Base-by-base conservation (phyloP, 92 coral and sea anemone genomes). In the Ricordea florida region DNA sequence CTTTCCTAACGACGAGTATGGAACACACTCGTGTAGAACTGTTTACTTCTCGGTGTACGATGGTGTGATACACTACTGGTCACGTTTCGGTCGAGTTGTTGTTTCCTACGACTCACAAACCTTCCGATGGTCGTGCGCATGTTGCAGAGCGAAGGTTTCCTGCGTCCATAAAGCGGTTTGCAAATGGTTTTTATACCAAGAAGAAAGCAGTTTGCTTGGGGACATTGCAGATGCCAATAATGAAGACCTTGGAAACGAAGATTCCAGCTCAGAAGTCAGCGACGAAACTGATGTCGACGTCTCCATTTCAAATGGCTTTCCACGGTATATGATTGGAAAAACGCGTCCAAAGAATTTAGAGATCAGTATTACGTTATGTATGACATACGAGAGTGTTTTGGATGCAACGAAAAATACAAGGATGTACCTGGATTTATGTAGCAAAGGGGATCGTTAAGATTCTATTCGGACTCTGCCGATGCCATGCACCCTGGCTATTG, bases 11-110 rank as follows among this genome's bases (percentile, higher is more conserved):
- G 84, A 83, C n/a, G 38, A 25, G 33, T 47, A 34, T 17, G 30
- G 36, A 1, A 16, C 47, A 13, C 26, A 53, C 27, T 82, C 88
- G 6, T 9, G 49, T 11, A 61, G 76, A 56, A 26, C 30, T 26
- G 16, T 59, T 0, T 63, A 75, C 56, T 57, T 82, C 55, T 82
- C 88, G 3, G 78, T 75, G 4, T 82, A 42, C 44, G 62, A 75
- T 30, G 88, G 88, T 10, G 60, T 18, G 9, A 57, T 76, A 1
- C 88, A 82, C 46, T 68, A 75, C 29, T 82, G 74, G 49, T 75
- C 84, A 11, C 38, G 88, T 14, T 82, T 82, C 47, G 64, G 82
- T 2, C 49, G 74, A 6, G 89, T 83, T 6, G 43, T 35, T 3
- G 79, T 80, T 1, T 33, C 73, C 0, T 61, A 28, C 23, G 67